A percentile compares a stretch with the other conserved stretches of the same genome.
Conservation (phyloP, 2,797 vertebrate genomes). For the Naso thynnoides region DNA sequence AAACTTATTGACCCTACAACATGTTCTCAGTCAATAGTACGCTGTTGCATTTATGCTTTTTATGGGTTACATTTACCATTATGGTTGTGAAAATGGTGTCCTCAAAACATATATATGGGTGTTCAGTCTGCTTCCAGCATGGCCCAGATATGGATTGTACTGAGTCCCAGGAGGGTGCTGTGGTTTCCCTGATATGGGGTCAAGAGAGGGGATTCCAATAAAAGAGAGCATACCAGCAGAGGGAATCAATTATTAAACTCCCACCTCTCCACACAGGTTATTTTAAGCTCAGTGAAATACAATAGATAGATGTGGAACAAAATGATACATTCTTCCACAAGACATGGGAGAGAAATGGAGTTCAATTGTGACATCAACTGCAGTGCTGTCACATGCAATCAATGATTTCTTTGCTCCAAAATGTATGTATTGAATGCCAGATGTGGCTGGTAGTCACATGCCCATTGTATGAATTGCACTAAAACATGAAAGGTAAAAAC, state of each 20-base stretch:
- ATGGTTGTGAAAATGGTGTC: neutral
- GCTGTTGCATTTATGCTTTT: slow-evolving; percentile 10
- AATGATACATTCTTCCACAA: slow-evolving; percentile 30
- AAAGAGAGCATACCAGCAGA: slow-evolving; percentile 58
- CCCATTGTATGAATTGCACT: neutral
- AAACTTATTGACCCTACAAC: neutral
- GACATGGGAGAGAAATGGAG: neutral
- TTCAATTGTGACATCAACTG: neutral
- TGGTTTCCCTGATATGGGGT: slow-evolving; percentile 55
- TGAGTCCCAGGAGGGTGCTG: slow-evolving; percentile 28
- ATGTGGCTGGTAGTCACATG: neutral
- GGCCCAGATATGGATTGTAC: slow-evolving; percentile 48
- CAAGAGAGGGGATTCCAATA: slow-evolving; percentile 65
- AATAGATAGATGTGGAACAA: slow-evolving; percentile 48
- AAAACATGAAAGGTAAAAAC: no score
- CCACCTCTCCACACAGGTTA: slow-evolving; percentile 50
- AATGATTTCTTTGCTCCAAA: neutral
- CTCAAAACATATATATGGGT: slow-evolving; percentile 1
- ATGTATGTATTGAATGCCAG: neutral
- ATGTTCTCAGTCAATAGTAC: neutral
- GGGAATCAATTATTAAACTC: slow-evolving; percentile 71
- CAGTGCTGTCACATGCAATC: neutral
- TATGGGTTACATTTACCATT: neutral
- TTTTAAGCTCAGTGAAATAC: slow-evolving; percentile 60
- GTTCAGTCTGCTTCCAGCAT: slow-evolving; percentile 10